Base-by-base conservation (phyloP, 1,140 invertebrate genomes). In the Rhizoglyphus robini region DNA sequence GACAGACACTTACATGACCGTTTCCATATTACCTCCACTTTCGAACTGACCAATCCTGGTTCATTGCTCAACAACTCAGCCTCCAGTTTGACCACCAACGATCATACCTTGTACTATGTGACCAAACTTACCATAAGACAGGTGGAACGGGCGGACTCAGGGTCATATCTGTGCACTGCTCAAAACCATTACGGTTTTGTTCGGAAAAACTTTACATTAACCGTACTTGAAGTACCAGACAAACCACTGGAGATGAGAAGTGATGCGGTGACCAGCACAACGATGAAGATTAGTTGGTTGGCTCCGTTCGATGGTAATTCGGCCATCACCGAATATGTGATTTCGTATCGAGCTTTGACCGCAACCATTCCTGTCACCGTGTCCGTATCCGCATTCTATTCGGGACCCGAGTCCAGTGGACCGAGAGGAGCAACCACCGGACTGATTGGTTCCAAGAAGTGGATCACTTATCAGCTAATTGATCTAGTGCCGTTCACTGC, bases 291-390 rank as follows among this genome's bases (percentile, higher is more conserved):
- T 0, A 32, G 59, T 11, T 78, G 76, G 76, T 31, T 23, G 3
- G 20, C n/a, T 20, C 68, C 68, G 8, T 88, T 85, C 73, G 83
- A 88, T 74, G 88, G 88, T n/a, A 88, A 88, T 73, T 84, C 83
- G 57, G 81, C 83, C 0, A 81, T 90, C 29, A 78, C 82, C 31
- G 81, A 81, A 59, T 88, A 88, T 75, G 82, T 88, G 46, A 90
- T 94, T 73, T 88, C 92, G 76, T 92, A 63, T 51, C 34, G 78
- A 85, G 87, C 66, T 88, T 86, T 70, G 88, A 88, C 75, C 87
- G 87, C 71, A 84, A 83, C 65, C 38, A 83, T 85, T 51, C 5
- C 62, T 20, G 27, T 25, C 11, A 49, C 61, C 18, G 32, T 63
- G 11, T n/a, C 38, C 13, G 30, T 32, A 27, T 46, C 27, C 11